Percentiles rank a stretch among this genome's conserved stretches.
Evolutionary conservation across 1,140 invertebrate species (phyloP).

Genomic region (Listronotus oregonensis): DNA sequence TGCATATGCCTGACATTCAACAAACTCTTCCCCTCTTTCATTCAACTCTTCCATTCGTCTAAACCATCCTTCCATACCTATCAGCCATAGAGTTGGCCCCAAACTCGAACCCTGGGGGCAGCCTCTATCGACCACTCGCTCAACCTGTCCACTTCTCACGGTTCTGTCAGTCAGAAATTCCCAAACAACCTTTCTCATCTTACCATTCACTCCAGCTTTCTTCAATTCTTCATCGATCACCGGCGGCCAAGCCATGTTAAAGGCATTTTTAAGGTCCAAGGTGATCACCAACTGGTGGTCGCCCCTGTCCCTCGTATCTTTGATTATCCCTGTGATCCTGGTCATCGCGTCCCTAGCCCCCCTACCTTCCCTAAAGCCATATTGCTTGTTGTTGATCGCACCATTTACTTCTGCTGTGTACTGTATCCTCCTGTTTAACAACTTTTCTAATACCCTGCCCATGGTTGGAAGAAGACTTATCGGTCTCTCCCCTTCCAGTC

Average conservation of each 20-base stretch:
- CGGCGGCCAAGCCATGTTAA: too few relatives aligned
- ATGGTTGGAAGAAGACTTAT: too few relatives aligned
- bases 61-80: too few relatives aligned
- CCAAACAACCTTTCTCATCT: not conserved
- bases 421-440: constrained; percentile 10
- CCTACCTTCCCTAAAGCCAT: constrained; percentile 28
- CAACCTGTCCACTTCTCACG: constrained; percentile 20
- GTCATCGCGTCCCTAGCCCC: constrained; percentile 20
- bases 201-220: too few relatives aligned
- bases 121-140: too few relatives aligned
- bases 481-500: too few relatives aligned
- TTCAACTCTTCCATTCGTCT: constrained; percentile 18
- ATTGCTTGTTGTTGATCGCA: constrained; percentile 12
- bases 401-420: not conserved
- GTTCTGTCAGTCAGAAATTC: constrained; percentile 23
- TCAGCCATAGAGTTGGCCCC: constrained; percentile 37
- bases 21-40: too few relatives aligned
- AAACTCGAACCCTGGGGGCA: constrained; percentile 42
- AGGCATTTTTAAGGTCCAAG: too few relatives aligned
- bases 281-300: too few relatives aligned
- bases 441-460: constrained; percentile 15
- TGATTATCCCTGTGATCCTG: not conserved
- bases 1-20: too few relatives aligned
- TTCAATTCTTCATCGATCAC: too few relatives aligned
- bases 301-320: not conserved